Conservation (phyloP, 2,797 vertebrate genomes). For the Mus minutoides region DNA sequence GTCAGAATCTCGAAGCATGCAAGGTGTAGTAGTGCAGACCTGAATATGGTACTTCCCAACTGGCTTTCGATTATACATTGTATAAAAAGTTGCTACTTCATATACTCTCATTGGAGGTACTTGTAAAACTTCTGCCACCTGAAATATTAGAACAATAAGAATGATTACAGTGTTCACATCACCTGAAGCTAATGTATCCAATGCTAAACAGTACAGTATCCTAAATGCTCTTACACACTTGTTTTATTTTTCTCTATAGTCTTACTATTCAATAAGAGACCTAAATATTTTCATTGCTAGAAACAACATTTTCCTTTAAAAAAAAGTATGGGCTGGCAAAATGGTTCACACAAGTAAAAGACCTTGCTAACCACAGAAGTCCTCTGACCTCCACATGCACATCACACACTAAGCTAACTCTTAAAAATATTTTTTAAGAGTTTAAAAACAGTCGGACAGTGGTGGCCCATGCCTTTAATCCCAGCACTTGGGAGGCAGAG, state of each 20-base stretch:
- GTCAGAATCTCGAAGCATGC: slow-evolving; percentile 98
- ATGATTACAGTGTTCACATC: slow-evolving; percentile 23
- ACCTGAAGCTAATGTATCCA: not conserved
- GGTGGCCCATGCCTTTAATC: no score
- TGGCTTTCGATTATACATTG: slow-evolving; percentile 97
- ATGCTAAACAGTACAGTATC: not conserved
- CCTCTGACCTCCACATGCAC: not conserved
- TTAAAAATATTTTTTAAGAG: not conserved
- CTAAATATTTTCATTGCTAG: not conserved
- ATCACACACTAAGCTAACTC: not conserved
- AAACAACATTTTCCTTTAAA: not conserved
- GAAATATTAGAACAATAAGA: slow-evolving; percentile 67
- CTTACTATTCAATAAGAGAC: not conserved
- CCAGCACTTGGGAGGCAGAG: no score
- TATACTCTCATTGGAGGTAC: slow-evolving; percentile 98
- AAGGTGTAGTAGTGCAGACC: slow-evolving; percentile 98
- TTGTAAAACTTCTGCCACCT: slow-evolving; percentile 96
- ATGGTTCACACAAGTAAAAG: no score
- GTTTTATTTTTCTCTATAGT: not conserved
- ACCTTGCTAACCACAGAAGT: not conserved
- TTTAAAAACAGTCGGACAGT: not conserved
- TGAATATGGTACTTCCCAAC: slow-evolving; percentile 98
- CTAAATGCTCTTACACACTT: not conserved
- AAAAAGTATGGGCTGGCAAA: not conserved
- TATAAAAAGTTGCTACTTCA: slow-evolving; percentile 99